Conservation (phyloP, 2,797 vertebrate species). For the Prionace glauca region DNA sequence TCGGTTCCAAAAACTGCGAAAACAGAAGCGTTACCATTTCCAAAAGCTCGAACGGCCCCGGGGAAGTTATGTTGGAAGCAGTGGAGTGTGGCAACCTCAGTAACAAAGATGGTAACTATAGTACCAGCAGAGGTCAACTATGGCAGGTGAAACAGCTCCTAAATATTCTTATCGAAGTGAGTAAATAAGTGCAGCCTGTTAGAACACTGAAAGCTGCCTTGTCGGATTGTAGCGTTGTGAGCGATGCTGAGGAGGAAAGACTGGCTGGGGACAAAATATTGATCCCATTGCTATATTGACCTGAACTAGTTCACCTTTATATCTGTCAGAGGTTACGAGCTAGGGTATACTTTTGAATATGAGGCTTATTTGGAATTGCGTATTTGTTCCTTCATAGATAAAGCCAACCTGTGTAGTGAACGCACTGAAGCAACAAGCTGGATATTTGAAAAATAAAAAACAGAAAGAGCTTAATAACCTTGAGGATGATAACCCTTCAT, state of each 20-base stretch:
- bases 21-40: not conserved
- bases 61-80: not conserved
- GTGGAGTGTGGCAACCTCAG: not conserved
- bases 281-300: not conserved
- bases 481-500: not conserved
- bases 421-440: not conserved
- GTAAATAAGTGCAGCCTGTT: not conserved
- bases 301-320: not conserved
- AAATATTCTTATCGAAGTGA: not conserved
- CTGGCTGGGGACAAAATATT: not conserved
- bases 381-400: not conserved
- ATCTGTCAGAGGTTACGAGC: not conserved
- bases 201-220: not conserved
- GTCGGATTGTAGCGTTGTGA: not conserved
- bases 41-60: not conserved
- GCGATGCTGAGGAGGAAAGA: not conserved
- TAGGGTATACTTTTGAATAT: not conserved
- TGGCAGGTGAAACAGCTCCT: not conserved
- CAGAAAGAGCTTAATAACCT: not conserved
- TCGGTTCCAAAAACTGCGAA: not conserved
- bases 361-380: not conserved
- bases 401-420: not conserved
- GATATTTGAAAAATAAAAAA: not conserved
- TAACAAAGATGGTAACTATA: slow-evolving; percentile 32
- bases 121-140: not conserved